Base-by-base conservation (phyloP, 2,113 vertebrate species). In the Balaenoptera acutorostrata region DNA sequence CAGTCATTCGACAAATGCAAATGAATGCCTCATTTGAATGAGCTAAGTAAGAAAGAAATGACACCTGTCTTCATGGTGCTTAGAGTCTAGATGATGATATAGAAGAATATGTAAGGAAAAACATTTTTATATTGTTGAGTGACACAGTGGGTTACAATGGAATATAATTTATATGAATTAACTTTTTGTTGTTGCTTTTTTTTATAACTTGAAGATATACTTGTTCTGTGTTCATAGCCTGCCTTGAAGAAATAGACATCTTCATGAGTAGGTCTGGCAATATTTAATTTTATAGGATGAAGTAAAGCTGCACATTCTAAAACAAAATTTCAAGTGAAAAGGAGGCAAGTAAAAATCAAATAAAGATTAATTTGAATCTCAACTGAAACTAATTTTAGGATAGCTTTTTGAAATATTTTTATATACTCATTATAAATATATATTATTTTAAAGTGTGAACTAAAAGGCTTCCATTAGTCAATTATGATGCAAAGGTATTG, bases 251-350 rank as follows among this genome's bases (percentile, higher is more conserved):
- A 94, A 29, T 0, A 74, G 57, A 85, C 21, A 46, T 55, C 33
- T 29, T 61, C 20, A 10, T 88, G 29, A 84, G 44, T 85, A 77
- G 14, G 27, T 74, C 49, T 63, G 49, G 59, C 3, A 49, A 72
- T 68, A 92, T 74, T 81, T 90, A n/a, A 88, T 81, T 61, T 80
- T 74, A 89, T 29, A 92, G 27, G 84, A 93, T 46, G 89, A 92
- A 86, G 31, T 86, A 92, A 92, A 88, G 41, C 15, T 80, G 39
- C 25, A 78, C 23, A 78, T 64, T 84, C 31, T 44, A 59, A 84
- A 91, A 87, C 66, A 90, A 87, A 88, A 44, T 74, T 89, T 41
- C 80, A 61, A 80, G 23, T 74, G 66, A 89, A 97, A 89, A 74
- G 36, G 57, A 75, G 55, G 61, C 36, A 80, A 80, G n/a, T 36